Conservation (phyloP, 1,140 invertebrate genomes). For the Schlechtendalia chinensis region DNA sequence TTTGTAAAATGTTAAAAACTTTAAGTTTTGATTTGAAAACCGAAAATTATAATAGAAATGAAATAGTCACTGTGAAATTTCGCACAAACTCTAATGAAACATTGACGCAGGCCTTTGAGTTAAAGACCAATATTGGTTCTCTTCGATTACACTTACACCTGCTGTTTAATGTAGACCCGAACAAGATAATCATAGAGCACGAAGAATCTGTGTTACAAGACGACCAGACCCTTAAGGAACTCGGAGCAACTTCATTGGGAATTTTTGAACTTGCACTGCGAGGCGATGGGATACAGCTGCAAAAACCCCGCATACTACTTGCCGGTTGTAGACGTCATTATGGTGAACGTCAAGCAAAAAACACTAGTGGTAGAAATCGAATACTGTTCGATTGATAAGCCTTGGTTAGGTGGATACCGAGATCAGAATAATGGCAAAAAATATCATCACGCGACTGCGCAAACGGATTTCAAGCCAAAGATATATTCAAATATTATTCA, state of each 20-base stretch:
- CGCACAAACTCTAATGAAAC: slow-evolving; percentile 43
- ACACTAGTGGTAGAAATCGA: slow-evolving; percentile 52
- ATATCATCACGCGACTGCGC: slow-evolving; percentile 51
- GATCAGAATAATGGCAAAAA: slow-evolving; percentile 44
- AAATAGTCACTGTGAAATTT: slow-evolving; percentile 52
- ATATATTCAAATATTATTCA: not conserved
- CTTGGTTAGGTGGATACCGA: slow-evolving; percentile 52
- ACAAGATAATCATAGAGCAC: slow-evolving; percentile 8
- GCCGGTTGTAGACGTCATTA: slow-evolving; percentile 52
- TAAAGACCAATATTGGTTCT: slow-evolving; percentile 31
- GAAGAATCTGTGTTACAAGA: not conserved
- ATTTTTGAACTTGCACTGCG: slow-evolving; percentile 50
- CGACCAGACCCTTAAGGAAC: slow-evolving; percentile 33
- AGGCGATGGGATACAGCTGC: not conserved
- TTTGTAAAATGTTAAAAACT: not conserved
- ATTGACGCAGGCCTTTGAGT: slow-evolving; percentile 50
- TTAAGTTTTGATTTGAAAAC: not conserved
- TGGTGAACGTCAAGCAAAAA: slow-evolving; percentile 44
- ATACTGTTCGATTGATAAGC: slow-evolving; percentile 44
- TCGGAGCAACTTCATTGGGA: slow-evolving; percentile 51
- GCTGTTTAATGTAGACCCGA: slow-evolving; percentile 30
- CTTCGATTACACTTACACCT: slow-evolving; percentile 40
- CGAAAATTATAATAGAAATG: slow-evolving; percentile 19
- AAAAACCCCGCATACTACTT: slow-evolving; percentile 38
- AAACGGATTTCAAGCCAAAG: slow-evolving; percentile 48